These are phyloP conservation scores for Masnerella sp. DNA, from an alignment of 2,888 invertebrate genomes.

Conservation along the genomic window DNA sequence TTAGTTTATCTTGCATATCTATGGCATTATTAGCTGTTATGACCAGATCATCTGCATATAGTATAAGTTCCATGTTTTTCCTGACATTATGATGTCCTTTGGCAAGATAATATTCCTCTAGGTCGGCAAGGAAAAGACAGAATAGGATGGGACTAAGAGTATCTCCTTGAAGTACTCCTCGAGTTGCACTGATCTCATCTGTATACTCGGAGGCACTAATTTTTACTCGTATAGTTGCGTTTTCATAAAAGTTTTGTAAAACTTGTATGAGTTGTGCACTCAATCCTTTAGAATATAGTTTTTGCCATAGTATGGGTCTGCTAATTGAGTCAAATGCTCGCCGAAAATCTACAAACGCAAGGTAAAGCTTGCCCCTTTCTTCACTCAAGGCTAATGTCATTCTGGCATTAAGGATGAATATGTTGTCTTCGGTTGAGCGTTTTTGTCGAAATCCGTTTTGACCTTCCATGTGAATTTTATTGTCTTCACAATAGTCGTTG, in stretches of 20 bases:
- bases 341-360: slow-evolving; percentile 61
- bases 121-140: too few relatives aligned
- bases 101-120: background rate
- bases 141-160: too few relatives aligned
- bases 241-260: slow-evolving; percentile 41
- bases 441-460: slow-evolving; percentile 62
- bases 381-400: slow-evolving; percentile 40
- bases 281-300: slow-evolving; percentile 30
- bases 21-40: background rate
- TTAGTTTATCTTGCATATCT: slow-evolving; percentile 12
- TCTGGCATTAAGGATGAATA: slow-evolving; percentile 59
- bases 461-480: slow-evolving; percentile 59
- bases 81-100: background rate
- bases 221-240: slow-evolving; percentile 25
- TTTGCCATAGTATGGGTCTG: slow-evolving; percentile 55
- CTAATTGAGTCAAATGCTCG: slow-evolving; percentile 59
- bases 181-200: background rate
- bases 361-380: slow-evolving; percentile 49
- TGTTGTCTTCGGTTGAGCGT: slow-evolving; percentile 59
- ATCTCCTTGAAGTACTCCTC: background rate
- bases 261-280: slow-evolving; percentile 45
- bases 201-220: background rate
- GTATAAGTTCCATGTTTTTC: background rate
- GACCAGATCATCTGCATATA: background rate
- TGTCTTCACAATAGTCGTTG: slow-evolving; percentile 16